Conservation (phyloP, 2,888 invertebrate genomes). For the Zhengitettix transpicula region DNA sequence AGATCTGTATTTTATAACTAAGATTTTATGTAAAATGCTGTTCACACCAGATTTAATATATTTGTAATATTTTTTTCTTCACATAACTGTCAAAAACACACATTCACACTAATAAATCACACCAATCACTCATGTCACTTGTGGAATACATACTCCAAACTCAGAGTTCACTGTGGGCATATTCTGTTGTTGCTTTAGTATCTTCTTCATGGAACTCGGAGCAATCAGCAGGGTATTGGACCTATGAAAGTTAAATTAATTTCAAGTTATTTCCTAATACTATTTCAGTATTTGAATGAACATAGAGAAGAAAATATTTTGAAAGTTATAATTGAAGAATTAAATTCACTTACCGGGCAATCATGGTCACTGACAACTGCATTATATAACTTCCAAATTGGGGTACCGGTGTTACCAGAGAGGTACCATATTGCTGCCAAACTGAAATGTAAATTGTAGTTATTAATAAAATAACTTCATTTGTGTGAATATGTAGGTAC, state of each 20-base stretch:
- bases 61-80: too few relatives aligned
- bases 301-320: slow-evolving; percentile 6
- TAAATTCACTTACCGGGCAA: slow-evolving; percentile 45
- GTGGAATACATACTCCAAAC: not conserved
- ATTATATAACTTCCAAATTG: slow-evolving; percentile 64
- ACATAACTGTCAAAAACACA: too few relatives aligned
- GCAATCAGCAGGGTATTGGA: slow-evolving; percentile 53
- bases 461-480: too few relatives aligned
- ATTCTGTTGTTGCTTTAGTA: slow-evolving; percentile 64
- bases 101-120: too few relatives aligned
- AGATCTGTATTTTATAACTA: too few relatives aligned
- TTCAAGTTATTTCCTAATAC: not conserved
- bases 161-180: slow-evolving; percentile 66
- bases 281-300: not conserved
- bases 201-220: slow-evolving; percentile 69
- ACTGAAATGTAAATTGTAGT: slow-evolving; percentile 25
- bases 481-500: too few relatives aligned
- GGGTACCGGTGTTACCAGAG: slow-evolving; percentile 52
- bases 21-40: too few relatives aligned
- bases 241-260: slow-evolving; percentile 29
- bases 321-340: not conserved
- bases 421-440: slow-evolving; percentile 60
- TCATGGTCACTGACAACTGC: slow-evolving; percentile 53
- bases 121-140: too few relatives aligned
- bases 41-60: too few relatives aligned